Evolutionary conservation across 2,113 vertebrate species (phyloP).

Genomic region (Chionis minor): DNA sequence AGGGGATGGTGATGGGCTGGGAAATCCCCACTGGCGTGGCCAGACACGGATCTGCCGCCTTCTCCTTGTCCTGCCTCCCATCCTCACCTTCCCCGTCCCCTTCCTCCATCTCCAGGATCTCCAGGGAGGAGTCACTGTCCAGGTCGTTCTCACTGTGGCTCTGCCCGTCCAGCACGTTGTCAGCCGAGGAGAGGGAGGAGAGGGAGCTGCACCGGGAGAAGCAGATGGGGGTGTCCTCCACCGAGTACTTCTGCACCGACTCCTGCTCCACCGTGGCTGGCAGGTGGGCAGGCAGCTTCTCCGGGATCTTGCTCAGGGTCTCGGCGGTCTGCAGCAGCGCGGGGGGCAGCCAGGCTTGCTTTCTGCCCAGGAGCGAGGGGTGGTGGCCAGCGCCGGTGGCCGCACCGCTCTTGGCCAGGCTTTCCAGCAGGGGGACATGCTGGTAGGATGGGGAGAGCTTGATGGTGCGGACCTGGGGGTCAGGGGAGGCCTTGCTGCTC

Average conservation of each 20-base stretch:
- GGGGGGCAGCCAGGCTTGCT: constrained; percentile 83
- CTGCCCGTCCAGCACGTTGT: constrained; percentile 84
- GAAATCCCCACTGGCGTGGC: not conserved
- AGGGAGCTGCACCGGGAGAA: constrained; percentile 95
- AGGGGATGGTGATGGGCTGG: constrained; percentile 80
- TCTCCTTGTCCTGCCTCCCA: constrained; percentile 68
- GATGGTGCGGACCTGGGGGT: constrained; percentile 86
- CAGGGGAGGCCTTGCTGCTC: constrained; percentile 68
- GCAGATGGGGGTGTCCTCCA: constrained; percentile 89
- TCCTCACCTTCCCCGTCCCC: constrained; percentile 58
- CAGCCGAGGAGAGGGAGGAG: constrained; percentile 91
- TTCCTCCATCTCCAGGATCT: constrained; percentile 91
- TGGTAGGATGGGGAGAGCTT: constrained; percentile 93
- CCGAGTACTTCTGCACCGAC: constrained; percentile 86
- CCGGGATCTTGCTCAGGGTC: constrained; percentile 78
- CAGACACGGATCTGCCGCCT: not conserved
- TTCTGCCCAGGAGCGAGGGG: constrained; percentile 51
- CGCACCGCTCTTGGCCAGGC: constrained; percentile 56
- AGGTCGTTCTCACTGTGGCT: constrained; percentile 84
- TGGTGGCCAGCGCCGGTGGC: not conserved
- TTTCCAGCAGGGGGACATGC: constrained; percentile 85
- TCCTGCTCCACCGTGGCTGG: constrained; percentile 76
- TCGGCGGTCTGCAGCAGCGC: constrained; percentile 65
- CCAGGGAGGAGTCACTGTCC: constrained; percentile 85
- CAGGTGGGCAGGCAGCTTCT: constrained; percentile 75